Conservation (phyloP, 2,113 vertebrate species). For the Oreochromis niloticus region DNA sequence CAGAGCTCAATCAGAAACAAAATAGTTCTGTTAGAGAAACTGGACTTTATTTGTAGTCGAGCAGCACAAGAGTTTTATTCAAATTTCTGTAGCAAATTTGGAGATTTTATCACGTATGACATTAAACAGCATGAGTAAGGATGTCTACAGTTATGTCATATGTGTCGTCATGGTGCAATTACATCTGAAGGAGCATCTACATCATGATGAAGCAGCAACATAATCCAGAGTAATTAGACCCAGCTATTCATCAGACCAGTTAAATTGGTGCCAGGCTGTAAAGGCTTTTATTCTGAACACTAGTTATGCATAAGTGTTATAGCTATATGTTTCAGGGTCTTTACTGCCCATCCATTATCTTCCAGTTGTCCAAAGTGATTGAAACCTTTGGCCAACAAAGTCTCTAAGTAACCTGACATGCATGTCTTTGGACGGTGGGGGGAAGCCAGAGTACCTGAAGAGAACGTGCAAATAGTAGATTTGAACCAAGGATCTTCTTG, state of each 20-base stretch:
- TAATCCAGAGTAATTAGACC: background rate
- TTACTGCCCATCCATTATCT: background rate
- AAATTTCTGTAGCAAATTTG: background rate
- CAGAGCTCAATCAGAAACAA: background rate
- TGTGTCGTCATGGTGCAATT: background rate
- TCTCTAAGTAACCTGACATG: background rate
- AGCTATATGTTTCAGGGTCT: background rate
- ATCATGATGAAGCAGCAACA: background rate
- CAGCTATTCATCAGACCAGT: background rate
- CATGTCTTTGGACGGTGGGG: background rate
- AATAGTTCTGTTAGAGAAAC: background rate
- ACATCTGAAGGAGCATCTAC: background rate
- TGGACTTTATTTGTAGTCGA: background rate
- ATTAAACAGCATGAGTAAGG: background rate
- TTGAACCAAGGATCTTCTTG: background rate
- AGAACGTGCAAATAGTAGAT: background rate
- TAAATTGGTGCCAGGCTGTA: background rate
- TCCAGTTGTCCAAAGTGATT: background rate
- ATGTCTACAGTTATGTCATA: background rate
- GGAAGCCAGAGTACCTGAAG: background rate
- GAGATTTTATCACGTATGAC: background rate
- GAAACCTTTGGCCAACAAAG: background rate
- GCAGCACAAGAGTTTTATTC: background rate
- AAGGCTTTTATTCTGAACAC: background rate
- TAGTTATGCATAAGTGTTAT: background rate